Conservation (phyloP, 2,113 vertebrate genomes). For the Lepus europaeus region DNA sequence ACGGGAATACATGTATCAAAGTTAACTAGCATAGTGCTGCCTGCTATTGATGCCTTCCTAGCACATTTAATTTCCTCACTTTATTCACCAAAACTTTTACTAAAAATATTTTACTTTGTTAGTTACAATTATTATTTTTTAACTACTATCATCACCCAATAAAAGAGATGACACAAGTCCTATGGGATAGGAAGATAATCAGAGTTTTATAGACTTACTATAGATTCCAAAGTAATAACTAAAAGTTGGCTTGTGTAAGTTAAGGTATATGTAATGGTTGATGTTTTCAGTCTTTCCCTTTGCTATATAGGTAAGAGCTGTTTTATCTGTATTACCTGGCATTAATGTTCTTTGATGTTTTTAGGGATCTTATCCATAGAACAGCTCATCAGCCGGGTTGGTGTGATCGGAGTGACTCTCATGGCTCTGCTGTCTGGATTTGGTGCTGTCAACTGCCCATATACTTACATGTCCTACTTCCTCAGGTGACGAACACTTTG, state of each 20-base stretch:
- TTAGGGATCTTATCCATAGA: constrained; percentile 98
- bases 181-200: background rate
- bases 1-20: background rate
- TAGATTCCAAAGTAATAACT: background rate
- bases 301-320: background rate
- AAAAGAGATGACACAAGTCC: constrained; percentile 23
- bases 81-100: constrained; percentile 18
- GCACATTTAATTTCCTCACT: background rate
- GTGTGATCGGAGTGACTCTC: constrained; percentile 98
- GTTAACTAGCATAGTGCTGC: background rate
- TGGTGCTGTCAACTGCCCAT: constrained; percentile 99
- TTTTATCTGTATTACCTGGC: background rate
- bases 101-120: constrained; percentile 49
- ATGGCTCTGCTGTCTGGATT: constrained; percentile 99
- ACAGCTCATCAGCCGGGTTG: constrained; percentile 98
- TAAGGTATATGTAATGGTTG: background rate
- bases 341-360: constrained; percentile 55
- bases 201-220: background rate
- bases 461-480: constrained; percentile 99
- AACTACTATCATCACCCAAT: background rate
- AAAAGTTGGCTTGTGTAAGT: background rate
- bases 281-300: constrained; percentile 1
- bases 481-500: constrained; percentile 91
- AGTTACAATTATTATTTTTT: background rate
- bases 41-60: background rate